Evolutionary conservation across 2,113 vertebrate species (phyloP), one percentile per base, ranked within the genome.

Genomic region (Rhinopomastus cyanomelas): DNA sequence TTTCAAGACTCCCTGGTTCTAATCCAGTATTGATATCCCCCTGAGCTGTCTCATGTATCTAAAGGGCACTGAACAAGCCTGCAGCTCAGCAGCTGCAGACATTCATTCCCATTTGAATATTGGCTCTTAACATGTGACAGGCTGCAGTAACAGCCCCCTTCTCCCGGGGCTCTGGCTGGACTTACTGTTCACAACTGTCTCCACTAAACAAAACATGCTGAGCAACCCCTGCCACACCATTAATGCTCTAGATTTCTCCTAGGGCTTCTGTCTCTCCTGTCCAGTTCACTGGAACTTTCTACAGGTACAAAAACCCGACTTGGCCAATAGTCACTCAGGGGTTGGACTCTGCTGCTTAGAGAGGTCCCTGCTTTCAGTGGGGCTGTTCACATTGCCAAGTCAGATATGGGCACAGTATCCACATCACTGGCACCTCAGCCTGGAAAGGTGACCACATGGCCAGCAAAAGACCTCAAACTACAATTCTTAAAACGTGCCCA

Each of bases 1-100:
- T 30, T 95, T 92, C 74, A 91, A 88, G 77, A 72, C 20, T 53
- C 62, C 19, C 65, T 86, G 59, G 53, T 83, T 85, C 69, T 81
- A 85, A 72, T 75, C 29, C 56, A 81, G 4, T 44, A 52, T 34
- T 75, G 59, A 30, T 34, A 72, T 52, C 3, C 44, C 56, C 46
- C n/a, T 53, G 73, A 86, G 65, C 39, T 11, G 27, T 62, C 60
- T 65, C 34, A 53, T 34, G 74, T 69, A 77, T 90, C 71, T 78
- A 48, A 56, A 60, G 18, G 65, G 53, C 53, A 82, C 79, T 81
- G 61, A 91, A 89, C 13, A 77, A 87, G 30, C 36, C 67, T 93
- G 48, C 71, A 80, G 55, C 49, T 90, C n/a, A n/a, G 26, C 62
- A 59, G 77, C 51, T 85, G n/a, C 79, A 62, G 22, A 46, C 36